Base-by-base conservation (phyloP, 2,888 invertebrate genomes). In the Morpho achilles region DNA sequence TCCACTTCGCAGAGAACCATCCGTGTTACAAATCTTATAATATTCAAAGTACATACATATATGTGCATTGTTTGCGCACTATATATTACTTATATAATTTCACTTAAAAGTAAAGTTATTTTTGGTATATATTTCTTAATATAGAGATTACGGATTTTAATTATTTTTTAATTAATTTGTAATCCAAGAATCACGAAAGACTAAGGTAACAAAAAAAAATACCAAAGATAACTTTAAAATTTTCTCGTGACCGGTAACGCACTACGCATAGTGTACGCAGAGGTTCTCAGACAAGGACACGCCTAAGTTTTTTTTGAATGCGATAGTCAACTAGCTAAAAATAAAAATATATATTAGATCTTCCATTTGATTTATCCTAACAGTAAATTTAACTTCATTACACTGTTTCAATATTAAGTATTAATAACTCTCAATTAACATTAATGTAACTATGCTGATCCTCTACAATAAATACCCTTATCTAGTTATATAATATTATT, bases 391-490 rank as follows among this genome's bases (percentile, higher is more conserved):
- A 81, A 80, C 70, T 75, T 84, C 74, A 79, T 80, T 83, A 83
- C 84, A 84, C 80, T 70, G 84, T 80, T 83, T 84, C 80, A 84
- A 84, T 87, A 88, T 85, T 86, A 86, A 84, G 86, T 82, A 86
- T 76, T 85, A 86, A 84, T 84, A 86, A 80, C 72, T 76, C 49
- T 84, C 83, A 81, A 84, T 81, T 76, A 76, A 84, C 79, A 76
- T 80, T 87, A 87, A 86, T 84, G 88, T 77, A 85, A 87, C 89
- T 85, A 86, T 85, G 83, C 79, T 79, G 83, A 79, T 82, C 82
- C 66, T 77, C 89, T 89, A 90, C 84, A 87, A 89, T 89, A 88
- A 88, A 89, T 90, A 89, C 87, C 88, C 89, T 88, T 89, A 89
- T 73, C 89, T 90, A 90, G 67, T 79, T 80, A 77, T 80, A 83